Evolutionary conservation across 30 jellyfish, hydroid and myxozoan species (phyloP).

Genomic region (Aurelia aurita complex sp. Pacific): DNA sequence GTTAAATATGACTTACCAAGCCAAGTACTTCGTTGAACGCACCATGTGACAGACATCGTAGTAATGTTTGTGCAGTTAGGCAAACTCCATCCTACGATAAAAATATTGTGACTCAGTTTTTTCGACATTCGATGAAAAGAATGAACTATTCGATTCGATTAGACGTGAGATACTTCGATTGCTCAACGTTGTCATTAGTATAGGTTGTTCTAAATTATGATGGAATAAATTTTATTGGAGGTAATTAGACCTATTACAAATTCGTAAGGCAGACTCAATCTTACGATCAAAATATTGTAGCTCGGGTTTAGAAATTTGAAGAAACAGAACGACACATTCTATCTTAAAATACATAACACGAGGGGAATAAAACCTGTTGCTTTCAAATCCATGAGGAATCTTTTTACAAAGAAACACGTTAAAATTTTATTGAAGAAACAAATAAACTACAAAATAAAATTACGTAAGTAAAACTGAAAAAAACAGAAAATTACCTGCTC

Average conservation of each 20-base stretch:
- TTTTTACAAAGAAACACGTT: too few relatives aligned
- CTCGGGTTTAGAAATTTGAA: too few relatives aligned
- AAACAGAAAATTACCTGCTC: constrained; percentile 50
- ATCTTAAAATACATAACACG: too few relatives aligned
- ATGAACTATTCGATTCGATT: neutral
- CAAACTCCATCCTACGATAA: constrained; percentile 66
- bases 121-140: neutral
- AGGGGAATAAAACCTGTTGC: too few relatives aligned
- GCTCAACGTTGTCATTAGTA: neutral
- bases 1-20: constrained; percentile 12
- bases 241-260: too few relatives aligned
- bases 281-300: neutral
- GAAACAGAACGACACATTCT: too few relatives aligned
- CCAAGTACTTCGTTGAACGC: constrained; percentile 87
- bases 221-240: too few relatives aligned
- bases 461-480: neutral
- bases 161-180: neutral
- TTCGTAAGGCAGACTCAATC: constrained; percentile 76
- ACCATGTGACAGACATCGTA: constrained; percentile 82
- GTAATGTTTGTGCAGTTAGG: constrained; percentile 82
- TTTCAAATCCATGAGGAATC: too few relatives aligned
- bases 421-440: neutral
- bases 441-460: neutral
- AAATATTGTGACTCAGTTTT: neutral
- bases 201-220: too few relatives aligned